Base-by-base conservation (phyloP, 2,113 vertebrate species). In the Ctenomys sociabilis region DNA sequence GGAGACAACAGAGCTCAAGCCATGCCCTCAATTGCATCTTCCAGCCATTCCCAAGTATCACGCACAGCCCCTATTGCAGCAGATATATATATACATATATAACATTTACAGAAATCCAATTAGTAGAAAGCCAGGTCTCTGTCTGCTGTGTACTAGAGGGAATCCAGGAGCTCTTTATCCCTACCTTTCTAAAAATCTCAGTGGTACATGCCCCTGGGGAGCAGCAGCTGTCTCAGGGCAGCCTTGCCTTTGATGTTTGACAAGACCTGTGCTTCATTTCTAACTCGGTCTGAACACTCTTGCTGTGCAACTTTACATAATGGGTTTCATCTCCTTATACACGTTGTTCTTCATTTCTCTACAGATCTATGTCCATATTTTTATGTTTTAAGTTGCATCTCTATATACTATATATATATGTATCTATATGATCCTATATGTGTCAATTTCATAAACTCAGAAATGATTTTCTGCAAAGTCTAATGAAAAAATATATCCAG, bases 51-150 rank as follows among this genome's bases (percentile, higher is more conserved):
- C 59, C 70, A 86, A 66, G 45, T 17, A 35, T 40, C 63, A 52
- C 81, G 72, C 78, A 89, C 30, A 49, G 64, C 35, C 52, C 87
- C 52, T 8, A 63, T 4, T 21, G 59, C 7, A 87, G 26, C 8
- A 26, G 21, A 91, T 84, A 93, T 54, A 64, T 45, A 88, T 26
- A 90, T 26, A 90, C 17, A n/a, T 81, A 64, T 37, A 93, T 90
- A 70, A 45, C 0, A 26, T 88, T 68, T 90, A 95, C 14, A 40
- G 85, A 94, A 94, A 92, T 84, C 73, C 83, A 91, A 40, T 54
- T 70, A 64, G 83, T 40, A 9, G 68, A 93, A 72, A 78, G 37
- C 32, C 73, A 77, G 24, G 63, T 85, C 72, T 94, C 7, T 32
- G 63, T 45, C 19, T 10, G 85, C 13, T 64, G 80, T 70, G 84